These are phyloP conservation scores for Podarcis muralis DNA, from an alignment of 2,113 vertebrate species.

Conservation along the genomic window DNA sequence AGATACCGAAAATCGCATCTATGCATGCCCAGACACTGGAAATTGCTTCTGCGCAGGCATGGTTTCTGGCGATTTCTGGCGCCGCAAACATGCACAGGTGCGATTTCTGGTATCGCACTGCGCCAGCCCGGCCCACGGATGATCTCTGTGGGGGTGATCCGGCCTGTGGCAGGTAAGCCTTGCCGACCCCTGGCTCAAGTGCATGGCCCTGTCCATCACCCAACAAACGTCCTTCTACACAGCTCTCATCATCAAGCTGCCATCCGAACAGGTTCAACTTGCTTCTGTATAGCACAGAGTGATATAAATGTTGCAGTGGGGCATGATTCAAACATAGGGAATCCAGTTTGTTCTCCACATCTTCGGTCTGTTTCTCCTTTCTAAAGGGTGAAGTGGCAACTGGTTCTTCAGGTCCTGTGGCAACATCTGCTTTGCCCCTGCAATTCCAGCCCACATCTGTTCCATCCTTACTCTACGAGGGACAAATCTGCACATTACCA, in stretches of 20 bases:
- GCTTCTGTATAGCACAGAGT: not conserved
- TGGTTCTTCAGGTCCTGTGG: slow-evolving; percentile 9
- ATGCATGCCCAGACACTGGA: too few relatives aligned
- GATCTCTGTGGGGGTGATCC: too few relatives aligned
- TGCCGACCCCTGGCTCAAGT: too few relatives aligned
- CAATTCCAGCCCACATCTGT: slow-evolving; percentile 14
- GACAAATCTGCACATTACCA: slow-evolving; percentile 81
- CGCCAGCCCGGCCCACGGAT: too few relatives aligned
- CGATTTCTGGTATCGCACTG: too few relatives aligned
- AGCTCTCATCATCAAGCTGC: not conserved
- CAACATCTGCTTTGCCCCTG: not conserved
- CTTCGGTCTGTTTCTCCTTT: slow-evolving; percentile 21
- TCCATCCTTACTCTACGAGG: slow-evolving; percentile 35
- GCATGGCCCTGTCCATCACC: too few relatives aligned
- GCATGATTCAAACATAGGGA: not conserved
- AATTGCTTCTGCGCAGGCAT: too few relatives aligned
- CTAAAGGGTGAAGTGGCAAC: slow-evolving; percentile 50
- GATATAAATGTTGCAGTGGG: not conserved
- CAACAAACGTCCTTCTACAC: too few relatives aligned
- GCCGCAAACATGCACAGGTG: too few relatives aligned
- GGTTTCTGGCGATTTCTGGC: too few relatives aligned
- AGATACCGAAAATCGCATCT: too few relatives aligned
- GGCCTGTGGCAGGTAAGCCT: too few relatives aligned
- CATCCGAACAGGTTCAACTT: not conserved
- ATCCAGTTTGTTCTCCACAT: not conserved